A percentile compares a stretch with the other conserved stretches of the same genome.
phyloP scores from a whole-genome alignment of 2,888 invertebrate genomes.

The Galerucella nymphaeae region DNA sequence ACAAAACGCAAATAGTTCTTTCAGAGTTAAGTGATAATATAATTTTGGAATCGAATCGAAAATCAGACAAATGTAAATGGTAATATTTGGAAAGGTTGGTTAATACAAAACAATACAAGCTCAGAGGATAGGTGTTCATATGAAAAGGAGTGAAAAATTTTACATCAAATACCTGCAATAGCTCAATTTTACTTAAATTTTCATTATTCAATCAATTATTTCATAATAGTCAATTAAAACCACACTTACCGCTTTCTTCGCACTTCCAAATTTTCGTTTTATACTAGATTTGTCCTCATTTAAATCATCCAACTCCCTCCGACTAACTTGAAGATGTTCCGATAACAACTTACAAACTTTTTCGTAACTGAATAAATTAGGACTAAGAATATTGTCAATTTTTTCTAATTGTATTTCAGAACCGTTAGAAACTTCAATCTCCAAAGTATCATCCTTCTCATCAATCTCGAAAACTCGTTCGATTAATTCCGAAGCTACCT shows the following conservation, averaged over 20 bases:
- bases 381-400: constrained; percentile 8
- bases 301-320: constrained; percentile 30
- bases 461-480: constrained; percentile 23
- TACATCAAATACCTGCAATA: too few species aligned
- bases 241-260: constrained; percentile 33
- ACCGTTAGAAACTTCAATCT: background rate
- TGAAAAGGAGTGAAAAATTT: too few species aligned
- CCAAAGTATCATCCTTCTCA: constrained; percentile 7
- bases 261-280: constrained; percentile 25
- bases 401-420: constrained; percentile 7
- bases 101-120: too few species aligned
- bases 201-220: too few species aligned
- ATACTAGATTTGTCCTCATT: constrained; percentile 33
- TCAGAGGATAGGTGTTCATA: too few species aligned
- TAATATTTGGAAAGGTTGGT: too few species aligned
- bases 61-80: too few species aligned
- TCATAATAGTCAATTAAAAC: background rate
- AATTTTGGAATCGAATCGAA: too few species aligned
- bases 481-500: constrained; percentile 23
- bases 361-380: constrained; percentile 24
- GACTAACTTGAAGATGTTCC: constrained; percentile 26
- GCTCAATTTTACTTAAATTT: too few species aligned
- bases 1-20: too few species aligned
- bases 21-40: too few species aligned
- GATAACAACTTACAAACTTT: constrained; percentile 30